Conservation (phyloP, 2,113 vertebrate genomes). For the Campylorhamphus procurvoides region DNA sequence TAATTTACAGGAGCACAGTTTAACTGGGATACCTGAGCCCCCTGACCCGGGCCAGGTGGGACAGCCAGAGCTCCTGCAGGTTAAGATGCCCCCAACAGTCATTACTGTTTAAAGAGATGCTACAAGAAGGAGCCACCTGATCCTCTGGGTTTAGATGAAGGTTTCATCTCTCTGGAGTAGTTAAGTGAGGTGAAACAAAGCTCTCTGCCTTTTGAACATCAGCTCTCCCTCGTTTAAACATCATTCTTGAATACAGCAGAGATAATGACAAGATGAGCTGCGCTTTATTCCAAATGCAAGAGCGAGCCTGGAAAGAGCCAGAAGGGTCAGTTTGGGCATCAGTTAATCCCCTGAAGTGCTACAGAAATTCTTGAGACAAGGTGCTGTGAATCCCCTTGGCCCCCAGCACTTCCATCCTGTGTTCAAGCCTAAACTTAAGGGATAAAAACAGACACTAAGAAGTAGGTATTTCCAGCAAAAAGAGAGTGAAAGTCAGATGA, state of each 20-base stretch:
- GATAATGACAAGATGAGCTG: conserved; percentile 59
- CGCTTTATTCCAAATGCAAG: background rate
- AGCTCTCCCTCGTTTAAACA: conserved; percentile 73
- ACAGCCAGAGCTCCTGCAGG: conserved; percentile 74
- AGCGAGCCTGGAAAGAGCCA: background rate
- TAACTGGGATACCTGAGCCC: conserved; percentile 80
- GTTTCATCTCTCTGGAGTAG: conserved; percentile 78
- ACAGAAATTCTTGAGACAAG: background rate
- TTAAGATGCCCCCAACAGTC: conserved; percentile 72
- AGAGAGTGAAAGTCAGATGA: background rate
- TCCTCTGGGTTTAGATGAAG: conserved; percentile 71
- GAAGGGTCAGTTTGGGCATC: background rate
- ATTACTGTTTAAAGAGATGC: conserved; percentile 77
- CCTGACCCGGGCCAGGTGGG: conserved; percentile 82
- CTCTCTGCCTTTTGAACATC: conserved; percentile 66
- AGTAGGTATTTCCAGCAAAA: background rate
- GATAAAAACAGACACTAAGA: background rate
- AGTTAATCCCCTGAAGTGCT: background rate
- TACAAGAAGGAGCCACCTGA: conserved; percentile 78
- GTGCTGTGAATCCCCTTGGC: background rate
- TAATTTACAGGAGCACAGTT: conserved; percentile 86
- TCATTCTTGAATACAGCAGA: conserved; percentile 39
- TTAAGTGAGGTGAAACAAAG: conserved; percentile 78
- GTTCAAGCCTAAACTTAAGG: background rate
- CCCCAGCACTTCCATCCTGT: background rate